Evolutionary conservation across 2,113 vertebrate species (phyloP).

Genomic region (Malurus cyaneus): DNA sequence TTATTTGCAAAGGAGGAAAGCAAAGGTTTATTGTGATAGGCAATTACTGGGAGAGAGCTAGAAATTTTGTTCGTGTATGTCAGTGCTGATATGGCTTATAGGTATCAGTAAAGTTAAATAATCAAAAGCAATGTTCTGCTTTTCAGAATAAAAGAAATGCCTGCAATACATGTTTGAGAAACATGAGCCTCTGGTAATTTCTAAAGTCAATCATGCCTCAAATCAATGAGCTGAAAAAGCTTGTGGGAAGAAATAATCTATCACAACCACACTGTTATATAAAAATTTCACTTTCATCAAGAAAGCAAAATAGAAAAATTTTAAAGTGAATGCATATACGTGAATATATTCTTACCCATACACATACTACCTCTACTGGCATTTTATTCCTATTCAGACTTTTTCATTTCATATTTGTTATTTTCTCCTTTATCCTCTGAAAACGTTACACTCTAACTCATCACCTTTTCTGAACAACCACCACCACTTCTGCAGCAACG

Average conservation of each 20-base stretch:
- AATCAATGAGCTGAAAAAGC: background rate
- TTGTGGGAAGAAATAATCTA: background rate
- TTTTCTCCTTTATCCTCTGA: background rate
- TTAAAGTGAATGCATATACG: background rate
- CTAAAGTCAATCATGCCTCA: background rate
- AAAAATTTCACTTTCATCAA: background rate
- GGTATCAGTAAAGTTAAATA: background rate
- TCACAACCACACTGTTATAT: background rate
- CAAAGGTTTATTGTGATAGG: background rate
- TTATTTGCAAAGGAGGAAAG: slow-evolving; percentile 25
- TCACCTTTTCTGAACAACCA: background rate
- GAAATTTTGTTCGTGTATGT: background rate
- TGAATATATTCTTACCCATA: background rate
- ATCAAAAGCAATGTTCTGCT: background rate
- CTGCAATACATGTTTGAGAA: background rate
- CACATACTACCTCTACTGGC: background rate
- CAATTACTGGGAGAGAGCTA: background rate
- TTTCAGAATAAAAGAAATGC: background rate
- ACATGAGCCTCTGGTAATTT: slow-evolving; percentile 5
- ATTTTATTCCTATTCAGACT: background rate
- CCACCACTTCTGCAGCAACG: background rate
- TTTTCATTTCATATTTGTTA: background rate
- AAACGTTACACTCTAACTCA: background rate
- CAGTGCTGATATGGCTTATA: background rate
- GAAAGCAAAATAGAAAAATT: background rate